These are phyloP conservation scores for Cisticola juncidis DNA, from an alignment of 2,113 vertebrate species.

Conservation along the genomic window DNA sequence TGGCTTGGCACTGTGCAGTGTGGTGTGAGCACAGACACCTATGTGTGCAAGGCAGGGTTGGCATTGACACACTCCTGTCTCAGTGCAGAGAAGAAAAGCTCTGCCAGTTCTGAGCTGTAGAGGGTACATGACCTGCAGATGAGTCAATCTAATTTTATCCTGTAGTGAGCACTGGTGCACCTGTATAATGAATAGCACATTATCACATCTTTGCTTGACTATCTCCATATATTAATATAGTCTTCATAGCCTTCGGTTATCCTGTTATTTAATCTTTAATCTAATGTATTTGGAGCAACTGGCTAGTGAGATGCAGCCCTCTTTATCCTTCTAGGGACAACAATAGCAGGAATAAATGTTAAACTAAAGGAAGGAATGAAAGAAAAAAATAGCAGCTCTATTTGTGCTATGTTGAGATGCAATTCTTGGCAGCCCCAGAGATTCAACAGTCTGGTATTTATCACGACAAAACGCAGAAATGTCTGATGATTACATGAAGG, in stretches of 20 bases:
- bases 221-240: constrained; percentile 8
- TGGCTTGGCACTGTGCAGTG: not conserved
- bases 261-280: constrained; percentile 19
- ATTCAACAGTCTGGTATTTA: constrained; percentile 68
- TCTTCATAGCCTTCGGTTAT: constrained; percentile 8
- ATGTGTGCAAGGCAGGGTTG: not conserved
- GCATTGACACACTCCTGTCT: not conserved
- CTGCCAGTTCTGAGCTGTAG: not conserved
- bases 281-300: constrained; percentile 8
- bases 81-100: not conserved
- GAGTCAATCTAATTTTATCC: constrained; percentile 31
- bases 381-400: constrained; percentile 44
- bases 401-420: constrained; percentile 9
- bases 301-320: not conserved
- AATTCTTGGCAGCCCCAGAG: constrained; percentile 49
- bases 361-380: constrained; percentile 8
- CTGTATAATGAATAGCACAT: constrained; percentile 9
- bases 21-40: not conserved
- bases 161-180: constrained; percentile 10
- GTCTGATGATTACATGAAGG: constrained; percentile 43
- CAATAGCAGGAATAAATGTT: constrained; percentile 44
- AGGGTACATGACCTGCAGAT: constrained; percentile 10
- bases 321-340: constrained; percentile 12
- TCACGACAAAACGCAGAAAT: not conserved
- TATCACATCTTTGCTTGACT: constrained; percentile 19